Percentiles rank a stretch among this genome's conserved stretches.
phyloP scores from a whole-genome alignment of 1,140 invertebrate species.

The Ridgeia piscesae region DNA sequence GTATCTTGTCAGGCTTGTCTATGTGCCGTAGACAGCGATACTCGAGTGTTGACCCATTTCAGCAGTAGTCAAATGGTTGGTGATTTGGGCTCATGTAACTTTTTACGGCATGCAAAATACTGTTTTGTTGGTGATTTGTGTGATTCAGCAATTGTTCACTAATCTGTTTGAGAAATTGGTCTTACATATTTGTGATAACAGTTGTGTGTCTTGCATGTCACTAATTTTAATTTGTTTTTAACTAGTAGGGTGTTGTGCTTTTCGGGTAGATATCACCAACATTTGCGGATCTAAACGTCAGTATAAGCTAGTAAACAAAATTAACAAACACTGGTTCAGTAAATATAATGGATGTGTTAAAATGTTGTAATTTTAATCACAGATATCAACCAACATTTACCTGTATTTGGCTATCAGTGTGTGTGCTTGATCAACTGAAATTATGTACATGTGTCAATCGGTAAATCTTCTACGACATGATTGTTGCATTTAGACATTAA shows the following conservation, averaged over 20 bases:
- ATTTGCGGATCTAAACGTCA: background rate
- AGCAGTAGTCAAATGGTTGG: background rate
- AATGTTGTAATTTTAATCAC: background rate
- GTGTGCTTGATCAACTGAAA: no score
- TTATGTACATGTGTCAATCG: no score
- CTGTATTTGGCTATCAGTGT: no score
- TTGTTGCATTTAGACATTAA: no score
- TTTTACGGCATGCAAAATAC: background rate
- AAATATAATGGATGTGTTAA: background rate
- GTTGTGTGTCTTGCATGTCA: slow-evolving; percentile 4
- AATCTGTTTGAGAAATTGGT: background rate
- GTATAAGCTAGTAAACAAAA: background rate
- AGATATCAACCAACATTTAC: background rate
- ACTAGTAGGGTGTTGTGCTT: background rate
- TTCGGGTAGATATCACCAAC: background rate
- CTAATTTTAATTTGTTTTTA: background rate
- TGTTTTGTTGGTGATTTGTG: background rate
- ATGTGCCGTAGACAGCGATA: background rate
- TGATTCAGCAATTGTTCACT: background rate
- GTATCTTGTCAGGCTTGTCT: background rate
- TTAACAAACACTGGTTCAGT: background rate
- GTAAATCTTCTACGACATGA: no score
- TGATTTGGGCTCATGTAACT: background rate
- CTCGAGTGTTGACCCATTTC: background rate
- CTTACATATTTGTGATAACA: background rate